Conservation (phyloP, 1,140 invertebrate species). For the Andrena cerasifolii region DNA sequence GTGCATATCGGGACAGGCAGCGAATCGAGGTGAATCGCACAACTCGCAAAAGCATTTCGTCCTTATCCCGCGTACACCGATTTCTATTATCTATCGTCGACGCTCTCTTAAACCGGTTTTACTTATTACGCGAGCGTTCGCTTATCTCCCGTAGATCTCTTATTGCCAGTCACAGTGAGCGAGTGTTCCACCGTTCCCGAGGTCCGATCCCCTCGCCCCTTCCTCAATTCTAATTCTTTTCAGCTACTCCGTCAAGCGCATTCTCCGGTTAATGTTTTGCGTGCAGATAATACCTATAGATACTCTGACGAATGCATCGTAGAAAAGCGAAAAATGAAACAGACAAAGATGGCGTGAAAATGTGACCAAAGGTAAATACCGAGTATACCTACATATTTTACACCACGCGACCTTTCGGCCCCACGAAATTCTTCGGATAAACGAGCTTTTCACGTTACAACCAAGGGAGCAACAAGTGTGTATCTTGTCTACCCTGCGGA, state of each 20-base stretch:
- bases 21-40: conserved; percentile 15
- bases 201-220: background rate
- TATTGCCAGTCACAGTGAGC: conserved; percentile 40
- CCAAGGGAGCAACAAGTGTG: conserved; percentile 72
- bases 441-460: conserved; percentile 53
- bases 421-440: conserved; percentile 55
- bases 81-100: conserved; percentile 38
- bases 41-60: conserved; percentile 24
- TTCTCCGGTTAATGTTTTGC: background rate
- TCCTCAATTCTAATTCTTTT: conserved; percentile 7
- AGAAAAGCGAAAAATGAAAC: background rate
- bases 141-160: conserved; percentile 46
- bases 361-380: background rate
- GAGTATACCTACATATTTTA: background rate
- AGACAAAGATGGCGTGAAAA: background rate
- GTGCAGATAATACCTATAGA: background rate
- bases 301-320: too few relatives aligned
- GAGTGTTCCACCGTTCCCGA: conserved; percentile 32
- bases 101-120: conserved; percentile 46
- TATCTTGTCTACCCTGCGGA: conserved; percentile 55
- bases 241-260: background rate
- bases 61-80: conserved; percentile 30
- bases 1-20: too few relatives aligned
- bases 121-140: conserved; percentile 51
- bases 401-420: conserved; percentile 43